A percentile compares a stretch with the other conserved stretches of the same genome.
phyloP scores from a whole-genome alignment of 2,113 vertebrate species.

The Macaca mulatta region DNA sequence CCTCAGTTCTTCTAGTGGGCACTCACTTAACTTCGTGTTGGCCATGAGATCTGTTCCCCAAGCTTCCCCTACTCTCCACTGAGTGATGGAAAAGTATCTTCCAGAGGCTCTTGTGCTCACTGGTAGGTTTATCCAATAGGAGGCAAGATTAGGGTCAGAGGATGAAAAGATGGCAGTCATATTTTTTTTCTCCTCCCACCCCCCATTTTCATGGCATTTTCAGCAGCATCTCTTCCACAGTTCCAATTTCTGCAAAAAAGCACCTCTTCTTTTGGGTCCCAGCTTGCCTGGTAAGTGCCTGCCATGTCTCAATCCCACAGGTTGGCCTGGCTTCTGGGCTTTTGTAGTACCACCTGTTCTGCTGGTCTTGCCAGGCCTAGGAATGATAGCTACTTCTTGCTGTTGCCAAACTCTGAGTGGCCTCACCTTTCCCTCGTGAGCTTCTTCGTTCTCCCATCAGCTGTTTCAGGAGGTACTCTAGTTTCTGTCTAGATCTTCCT shows the following conservation, averaged over 20 bases:
- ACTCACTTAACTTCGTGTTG: background rate
- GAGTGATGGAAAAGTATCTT: background rate
- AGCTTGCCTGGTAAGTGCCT: background rate
- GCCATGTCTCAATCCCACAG: background rate
- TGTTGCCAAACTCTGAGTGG: too few relatives aligned
- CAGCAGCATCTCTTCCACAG: background rate
- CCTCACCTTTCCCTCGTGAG: background rate
- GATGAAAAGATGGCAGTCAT: background rate
- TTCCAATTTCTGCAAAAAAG: background rate
- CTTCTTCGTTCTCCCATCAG: background rate
- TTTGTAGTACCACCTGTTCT: background rate
- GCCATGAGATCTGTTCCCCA: background rate
- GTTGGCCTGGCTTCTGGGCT: background rate
- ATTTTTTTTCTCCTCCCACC: background rate
- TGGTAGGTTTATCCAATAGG: background rate
- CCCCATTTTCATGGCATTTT: background rate
- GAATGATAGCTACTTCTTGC: background rate
- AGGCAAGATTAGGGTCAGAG: background rate
- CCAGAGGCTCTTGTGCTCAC: background rate
- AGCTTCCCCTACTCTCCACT: background rate
- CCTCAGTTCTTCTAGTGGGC: background rate
- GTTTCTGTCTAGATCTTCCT: background rate
- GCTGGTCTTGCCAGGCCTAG: background rate
- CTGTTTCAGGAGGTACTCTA: background rate
- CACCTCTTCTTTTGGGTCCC: background rate